These are phyloP conservation scores for Salticus scenicus DNA, from an alignment of 2,888 invertebrate species.

Conservation along the genomic window DNA sequence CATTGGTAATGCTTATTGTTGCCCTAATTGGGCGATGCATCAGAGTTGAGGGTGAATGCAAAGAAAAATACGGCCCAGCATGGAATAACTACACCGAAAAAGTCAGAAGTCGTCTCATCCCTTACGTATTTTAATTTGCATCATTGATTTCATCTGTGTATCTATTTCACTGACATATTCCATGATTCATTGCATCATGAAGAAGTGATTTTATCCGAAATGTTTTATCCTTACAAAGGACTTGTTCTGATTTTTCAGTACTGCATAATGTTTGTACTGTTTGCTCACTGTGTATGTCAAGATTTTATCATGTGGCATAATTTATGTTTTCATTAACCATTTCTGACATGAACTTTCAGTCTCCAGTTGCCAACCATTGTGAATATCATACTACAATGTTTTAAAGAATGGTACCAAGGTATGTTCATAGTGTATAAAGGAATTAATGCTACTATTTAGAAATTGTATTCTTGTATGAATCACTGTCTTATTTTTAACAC, in stretches of 20 bases:
- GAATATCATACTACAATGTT: neutral
- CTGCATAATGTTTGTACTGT: slow-evolving; percentile 36
- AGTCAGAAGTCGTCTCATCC: slow-evolving; percentile 57
- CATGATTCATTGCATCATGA: slow-evolving; percentile 33
- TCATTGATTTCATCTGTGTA: slow-evolving; percentile 33
- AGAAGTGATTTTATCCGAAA: slow-evolving; percentile 39
- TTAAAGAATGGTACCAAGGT: neutral
- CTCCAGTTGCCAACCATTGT: neutral
- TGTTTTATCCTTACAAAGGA: slow-evolving; percentile 27
- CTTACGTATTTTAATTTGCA: slow-evolving; percentile 59
- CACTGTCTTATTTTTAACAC: too few species aligned
- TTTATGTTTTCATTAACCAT: neutral
- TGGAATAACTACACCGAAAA: slow-evolving; percentile 54
- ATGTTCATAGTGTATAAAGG: too few species aligned
- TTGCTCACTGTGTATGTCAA: slow-evolving; percentile 49
- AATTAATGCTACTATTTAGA: too few species aligned
- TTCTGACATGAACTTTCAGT: neutral
- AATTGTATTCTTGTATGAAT: too few species aligned
- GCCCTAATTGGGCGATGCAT: slow-evolving; percentile 29
- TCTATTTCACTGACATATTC: slow-evolving; percentile 29
- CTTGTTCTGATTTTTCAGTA: too few species aligned
- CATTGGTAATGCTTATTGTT: slow-evolving; percentile 33
- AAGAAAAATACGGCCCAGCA: slow-evolving; percentile 56
- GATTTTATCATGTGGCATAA: slow-evolving; percentile 45
- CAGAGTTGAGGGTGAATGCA: slow-evolving; percentile 53